Base-by-base conservation (phyloP, 2,888 invertebrate species). In the Acleris cristana region DNA sequence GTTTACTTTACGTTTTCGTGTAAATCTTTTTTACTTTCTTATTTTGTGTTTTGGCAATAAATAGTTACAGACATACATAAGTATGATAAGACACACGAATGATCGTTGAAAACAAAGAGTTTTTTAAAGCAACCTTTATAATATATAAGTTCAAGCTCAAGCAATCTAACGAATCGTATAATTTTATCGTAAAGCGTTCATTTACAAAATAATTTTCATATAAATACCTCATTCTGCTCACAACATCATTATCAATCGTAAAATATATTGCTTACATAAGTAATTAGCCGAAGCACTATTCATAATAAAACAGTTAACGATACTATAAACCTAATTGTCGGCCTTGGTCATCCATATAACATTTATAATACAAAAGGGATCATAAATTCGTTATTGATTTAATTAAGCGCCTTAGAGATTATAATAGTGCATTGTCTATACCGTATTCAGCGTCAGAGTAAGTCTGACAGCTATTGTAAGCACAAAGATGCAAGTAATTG, bases 311-410 rank as follows among this genome's bases (percentile, higher is more conserved):
- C 21, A 23, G 14, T 12, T 23, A 45, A 45, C n/a, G 45, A 45
- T 7, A n/a, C 14, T 18, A n/a, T 57, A 45, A 45, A 57, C 57
- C 26, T 44, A 45, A 57, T 57, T 26, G 23, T 8, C n/a, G n/a
- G 57, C 57, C 26, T 57, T 57, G 44, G 12, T 18, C 26, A 23
- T 45, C 21, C 45, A 18, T 57, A 45, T 45, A 57, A 26, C 12
- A n/a, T 45, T 23, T 48, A n/a, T n/a, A n/a, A 45, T 34, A 10
- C 45, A 18, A 58, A 45, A 18, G 48, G 10, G 21, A 19, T n/a
- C 45, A n/a, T 19, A 16, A 19, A 40, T 21, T 8, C 14, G 19
- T 26, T 53, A 54, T 55, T 65, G 40, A 23, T 49, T 21, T 8
- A n/a, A 40, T 48, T 54, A 10, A 64, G 7, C 40, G 14, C 23